Conservation (phyloP, 2,113 vertebrate genomes). For the Oriolus oriolus region DNA sequence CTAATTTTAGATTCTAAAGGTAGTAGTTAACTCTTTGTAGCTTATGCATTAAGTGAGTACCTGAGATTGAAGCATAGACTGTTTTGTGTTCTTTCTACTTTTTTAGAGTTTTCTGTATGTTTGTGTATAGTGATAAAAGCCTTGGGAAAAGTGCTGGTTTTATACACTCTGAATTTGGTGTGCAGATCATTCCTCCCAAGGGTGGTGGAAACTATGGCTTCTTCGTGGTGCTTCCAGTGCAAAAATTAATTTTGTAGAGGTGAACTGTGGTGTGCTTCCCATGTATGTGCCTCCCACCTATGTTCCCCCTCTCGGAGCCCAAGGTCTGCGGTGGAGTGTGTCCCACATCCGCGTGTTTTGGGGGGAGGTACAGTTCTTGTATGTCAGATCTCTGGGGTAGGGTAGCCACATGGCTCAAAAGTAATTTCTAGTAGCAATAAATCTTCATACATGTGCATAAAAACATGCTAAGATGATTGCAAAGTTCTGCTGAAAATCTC, state of each 20-base stretch:
- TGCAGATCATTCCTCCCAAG: not conserved
- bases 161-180: not conserved
- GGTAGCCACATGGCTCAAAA: not conserved
- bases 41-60: not conserved
- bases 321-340: not conserved
- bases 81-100: not conserved
- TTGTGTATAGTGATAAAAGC: not conserved
- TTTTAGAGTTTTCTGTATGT: not conserved
- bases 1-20: not conserved
- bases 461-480: not conserved
- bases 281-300: not conserved
- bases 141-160: not conserved
- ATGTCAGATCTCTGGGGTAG: not conserved
- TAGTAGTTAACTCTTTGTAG: not conserved
- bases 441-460: not conserved
- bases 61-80: not conserved
- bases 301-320: not conserved
- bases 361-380: not conserved
- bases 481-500: not conserved
- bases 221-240: not conserved
- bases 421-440: not conserved
- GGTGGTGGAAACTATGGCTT: not conserved
- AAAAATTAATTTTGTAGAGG: not conserved
- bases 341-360: fast-evolving
- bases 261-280: not conserved